A percentile compares a stretch with the other conserved stretches of the same genome.
phyloP scores from a whole-genome alignment of 2,888 invertebrate species.

The Amphipoea lucens region DNA sequence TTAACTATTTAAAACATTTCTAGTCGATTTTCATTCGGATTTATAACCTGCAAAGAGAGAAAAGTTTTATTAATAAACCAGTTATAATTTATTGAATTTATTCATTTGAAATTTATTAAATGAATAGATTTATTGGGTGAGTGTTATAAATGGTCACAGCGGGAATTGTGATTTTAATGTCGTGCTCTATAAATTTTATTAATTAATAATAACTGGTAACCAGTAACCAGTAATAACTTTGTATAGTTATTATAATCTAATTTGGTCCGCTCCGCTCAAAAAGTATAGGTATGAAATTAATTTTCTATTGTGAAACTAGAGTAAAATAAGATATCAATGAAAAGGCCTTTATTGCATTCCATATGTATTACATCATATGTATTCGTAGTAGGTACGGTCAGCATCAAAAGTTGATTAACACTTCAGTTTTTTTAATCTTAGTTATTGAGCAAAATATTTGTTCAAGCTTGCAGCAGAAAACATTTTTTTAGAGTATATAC shows the following conservation, averaged over 20 bases:
- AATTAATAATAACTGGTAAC: background rate
- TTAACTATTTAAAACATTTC: constrained; percentile 67
- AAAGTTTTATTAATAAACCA: constrained; percentile 32
- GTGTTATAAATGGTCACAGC: constrained; percentile 31
- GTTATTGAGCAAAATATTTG: too few relatives aligned
- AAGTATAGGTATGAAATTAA: background rate
- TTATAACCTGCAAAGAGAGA: constrained; percentile 68
- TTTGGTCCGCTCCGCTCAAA: constrained; percentile 21
- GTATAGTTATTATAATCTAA: background rate
- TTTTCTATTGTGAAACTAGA: background rate
- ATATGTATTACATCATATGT: too few relatives aligned
- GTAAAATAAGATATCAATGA: too few relatives aligned
- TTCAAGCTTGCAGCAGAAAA: too few relatives aligned
- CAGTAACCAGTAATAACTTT: background rate
- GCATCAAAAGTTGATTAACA: too few relatives aligned
- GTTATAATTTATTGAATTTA: background rate
- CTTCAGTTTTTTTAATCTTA: too few relatives aligned
- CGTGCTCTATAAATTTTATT: background rate
- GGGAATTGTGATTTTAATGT: constrained; percentile 43
- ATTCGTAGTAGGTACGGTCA: too few relatives aligned
- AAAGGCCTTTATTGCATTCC: too few relatives aligned
- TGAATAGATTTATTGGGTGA: background rate
- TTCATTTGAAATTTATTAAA: constrained; percentile 16
- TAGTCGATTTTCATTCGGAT: constrained; percentile 70
- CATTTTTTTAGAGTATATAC: too few relatives aligned